Conservation (phyloP, 2,797 vertebrate genomes). For the Loriculus beryllinus region DNA sequence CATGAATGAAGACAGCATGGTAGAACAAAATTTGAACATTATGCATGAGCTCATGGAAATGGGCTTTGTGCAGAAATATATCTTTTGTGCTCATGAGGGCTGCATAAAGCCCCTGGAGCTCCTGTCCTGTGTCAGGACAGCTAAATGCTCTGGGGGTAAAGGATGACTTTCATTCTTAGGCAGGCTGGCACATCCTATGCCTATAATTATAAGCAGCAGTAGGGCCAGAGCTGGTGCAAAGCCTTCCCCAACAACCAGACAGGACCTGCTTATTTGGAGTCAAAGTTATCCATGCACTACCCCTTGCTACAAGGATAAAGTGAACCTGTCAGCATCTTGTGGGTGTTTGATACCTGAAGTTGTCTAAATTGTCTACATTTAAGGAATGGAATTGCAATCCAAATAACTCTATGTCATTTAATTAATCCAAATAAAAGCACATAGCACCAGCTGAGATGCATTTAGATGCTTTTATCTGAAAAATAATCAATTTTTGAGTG, state of each 20-base stretch:
- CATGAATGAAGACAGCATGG: not conserved
- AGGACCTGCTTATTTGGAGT: not conserved
- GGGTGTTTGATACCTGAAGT: not conserved
- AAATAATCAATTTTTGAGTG: not conserved
- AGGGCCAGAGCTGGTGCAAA: not conserved
- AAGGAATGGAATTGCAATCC: not conserved
- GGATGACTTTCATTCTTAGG: not conserved
- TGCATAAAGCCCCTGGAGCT: not conserved
- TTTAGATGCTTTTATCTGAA: not conserved
- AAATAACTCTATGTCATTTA: not conserved
- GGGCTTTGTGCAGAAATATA: too few relatives aligned
- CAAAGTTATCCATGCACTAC: not conserved
- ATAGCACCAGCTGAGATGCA: not conserved
- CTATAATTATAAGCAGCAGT: not conserved
- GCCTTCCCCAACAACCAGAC: not conserved
- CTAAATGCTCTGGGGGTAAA: not conserved
- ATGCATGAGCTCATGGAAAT: not conserved
- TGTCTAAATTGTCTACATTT: not conserved
- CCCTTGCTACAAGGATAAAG: not conserved
- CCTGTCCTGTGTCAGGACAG: not conserved
- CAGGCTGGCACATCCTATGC: not conserved
- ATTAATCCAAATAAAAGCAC: not conserved
- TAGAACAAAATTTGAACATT: not conserved
- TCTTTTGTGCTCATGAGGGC: not conserved
- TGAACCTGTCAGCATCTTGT: not conserved